A percentile compares a stretch with the other conserved stretches of the same genome.
Conservation (phyloP, 2,888 invertebrate species). For the Orthosia cruda region DNA sequence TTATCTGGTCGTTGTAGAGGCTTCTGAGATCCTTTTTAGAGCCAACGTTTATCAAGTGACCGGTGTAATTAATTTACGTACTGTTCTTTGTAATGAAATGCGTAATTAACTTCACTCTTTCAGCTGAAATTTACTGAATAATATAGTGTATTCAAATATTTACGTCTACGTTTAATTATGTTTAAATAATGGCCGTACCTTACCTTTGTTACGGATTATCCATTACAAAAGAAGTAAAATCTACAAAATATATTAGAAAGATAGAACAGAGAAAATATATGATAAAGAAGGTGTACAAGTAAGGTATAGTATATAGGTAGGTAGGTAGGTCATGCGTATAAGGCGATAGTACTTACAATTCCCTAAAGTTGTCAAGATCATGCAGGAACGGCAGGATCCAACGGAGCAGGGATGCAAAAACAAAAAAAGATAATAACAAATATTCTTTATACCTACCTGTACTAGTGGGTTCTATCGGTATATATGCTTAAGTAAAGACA, state of each 20-base stretch:
- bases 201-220: conserved; percentile 67
- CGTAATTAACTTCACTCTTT: conserved; percentile 64
- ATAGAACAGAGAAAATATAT: conserved; percentile 45
- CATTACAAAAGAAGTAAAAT: conserved; percentile 39
- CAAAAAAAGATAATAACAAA: conserved; percentile 82
- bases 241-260: conserved; percentile 62
- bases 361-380: conserved; percentile 89
- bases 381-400: conserved; percentile 91
- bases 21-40: conserved; percentile 58
- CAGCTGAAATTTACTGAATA: conserved; percentile 54
- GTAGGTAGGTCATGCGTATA: conserved; percentile 73
- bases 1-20: conserved; percentile 55
- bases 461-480: conserved; percentile 66
- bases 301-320: conserved; percentile 35
- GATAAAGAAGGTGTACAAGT: conserved; percentile 46
- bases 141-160: conserved; percentile 51
- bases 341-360: conserved; percentile 87
- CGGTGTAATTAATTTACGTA: conserved; percentile 66
- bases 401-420: conserved; percentile 85
- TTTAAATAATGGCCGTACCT: conserved; percentile 66
- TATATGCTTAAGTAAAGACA: conserved; percentile 36
- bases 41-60: conserved; percentile 63
- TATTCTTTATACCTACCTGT: conserved; percentile 73
- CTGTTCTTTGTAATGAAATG: conserved; percentile 65
- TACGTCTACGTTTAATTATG: conserved; percentile 55